These are phyloP conservation scores for Marcusenius ussheri DNA, from an alignment of 2,113 vertebrate species.

Conservation along the genomic window DNA sequence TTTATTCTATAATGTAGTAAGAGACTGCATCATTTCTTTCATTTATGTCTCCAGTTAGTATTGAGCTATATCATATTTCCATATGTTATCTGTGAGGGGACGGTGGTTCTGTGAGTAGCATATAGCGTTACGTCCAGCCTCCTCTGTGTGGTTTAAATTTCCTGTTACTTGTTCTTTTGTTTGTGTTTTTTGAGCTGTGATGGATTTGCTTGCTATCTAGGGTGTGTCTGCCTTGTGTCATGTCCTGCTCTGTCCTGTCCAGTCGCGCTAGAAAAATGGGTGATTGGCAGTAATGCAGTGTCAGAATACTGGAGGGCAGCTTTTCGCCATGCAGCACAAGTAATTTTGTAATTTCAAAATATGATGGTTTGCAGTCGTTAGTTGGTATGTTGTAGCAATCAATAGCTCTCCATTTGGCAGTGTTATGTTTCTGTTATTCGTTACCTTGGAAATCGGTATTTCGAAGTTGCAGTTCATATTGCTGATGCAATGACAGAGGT, in stretches of 20 bases:
- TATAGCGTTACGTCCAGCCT: background rate
- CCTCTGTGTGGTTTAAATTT: background rate
- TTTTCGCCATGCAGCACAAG: background rate
- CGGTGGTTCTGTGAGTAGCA: background rate
- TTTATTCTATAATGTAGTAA: background rate
- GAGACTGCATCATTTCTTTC: background rate
- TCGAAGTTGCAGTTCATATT: background rate
- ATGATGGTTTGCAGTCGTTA: background rate
- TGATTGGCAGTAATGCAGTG: background rate
- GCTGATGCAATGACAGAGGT: background rate
- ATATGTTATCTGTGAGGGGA: background rate
- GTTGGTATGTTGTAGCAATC: background rate
- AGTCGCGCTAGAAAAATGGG: background rate
- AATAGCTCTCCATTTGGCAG: background rate
- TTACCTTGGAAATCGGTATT: background rate
- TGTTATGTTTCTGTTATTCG: background rate
- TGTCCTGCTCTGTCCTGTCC: background rate
- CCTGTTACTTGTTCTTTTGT: background rate
- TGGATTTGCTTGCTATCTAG: background rate
- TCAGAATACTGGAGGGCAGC: background rate
- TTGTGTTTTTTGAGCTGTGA: background rate
- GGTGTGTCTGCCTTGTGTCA: background rate
- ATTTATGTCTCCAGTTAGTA: background rate
- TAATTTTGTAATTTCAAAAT: background rate
- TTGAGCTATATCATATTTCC: background rate